A percentile compares a stretch with the other conserved stretches of the same genome.
Conservation (phyloP, 2,888 invertebrate genomes). For the Epinotia bilunana region DNA sequence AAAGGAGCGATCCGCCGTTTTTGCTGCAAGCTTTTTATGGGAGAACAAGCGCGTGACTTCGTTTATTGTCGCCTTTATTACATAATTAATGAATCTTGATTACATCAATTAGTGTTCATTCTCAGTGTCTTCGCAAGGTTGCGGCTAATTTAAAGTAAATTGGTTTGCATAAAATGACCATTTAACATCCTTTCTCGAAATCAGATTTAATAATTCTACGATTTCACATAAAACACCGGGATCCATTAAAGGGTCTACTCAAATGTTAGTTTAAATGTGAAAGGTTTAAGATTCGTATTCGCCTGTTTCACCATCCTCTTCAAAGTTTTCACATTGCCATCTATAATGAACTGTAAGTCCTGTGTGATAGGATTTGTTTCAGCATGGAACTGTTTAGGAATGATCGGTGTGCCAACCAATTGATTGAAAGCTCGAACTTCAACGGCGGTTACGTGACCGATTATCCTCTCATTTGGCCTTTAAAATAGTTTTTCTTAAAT, state of each 20-base stretch:
- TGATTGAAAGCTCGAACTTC: constrained; percentile 70
- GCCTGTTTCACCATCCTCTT: constrained; percentile 1
- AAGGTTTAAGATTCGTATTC: constrained; percentile 23
- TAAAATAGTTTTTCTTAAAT: constrained; percentile 63
- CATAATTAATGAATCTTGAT: constrained; percentile 36
- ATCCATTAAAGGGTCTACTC: constrained; percentile 8
- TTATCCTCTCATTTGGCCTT: constrained; percentile 71
- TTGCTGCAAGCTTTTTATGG: constrained; percentile 17
- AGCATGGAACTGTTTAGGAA: constrained; percentile 44
- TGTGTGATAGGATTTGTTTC: constrained; percentile 47
- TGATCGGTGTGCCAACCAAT: constrained; percentile 49
- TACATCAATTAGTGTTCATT: constrained; percentile 28
- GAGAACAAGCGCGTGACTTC: constrained; percentile 32
- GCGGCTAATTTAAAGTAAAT: constrained; percentile 16
- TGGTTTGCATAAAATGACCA: constrained; percentile 22
- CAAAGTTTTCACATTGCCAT: not conserved
- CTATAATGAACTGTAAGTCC: constrained; percentile 13
- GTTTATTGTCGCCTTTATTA: constrained; percentile 33
- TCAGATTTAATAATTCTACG: constrained; percentile 36
- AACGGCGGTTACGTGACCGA: constrained; percentile 71
- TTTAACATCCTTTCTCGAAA: constrained; percentile 39
- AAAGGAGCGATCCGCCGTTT: constrained; percentile 7
- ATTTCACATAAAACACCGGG: constrained; percentile 30
- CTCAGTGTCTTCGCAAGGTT: not conserved
- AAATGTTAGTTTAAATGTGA: constrained; percentile 27